Evolutionary conservation across 2,797 vertebrate species (phyloP).

Genomic region (Gambelia wislizenii): DNA sequence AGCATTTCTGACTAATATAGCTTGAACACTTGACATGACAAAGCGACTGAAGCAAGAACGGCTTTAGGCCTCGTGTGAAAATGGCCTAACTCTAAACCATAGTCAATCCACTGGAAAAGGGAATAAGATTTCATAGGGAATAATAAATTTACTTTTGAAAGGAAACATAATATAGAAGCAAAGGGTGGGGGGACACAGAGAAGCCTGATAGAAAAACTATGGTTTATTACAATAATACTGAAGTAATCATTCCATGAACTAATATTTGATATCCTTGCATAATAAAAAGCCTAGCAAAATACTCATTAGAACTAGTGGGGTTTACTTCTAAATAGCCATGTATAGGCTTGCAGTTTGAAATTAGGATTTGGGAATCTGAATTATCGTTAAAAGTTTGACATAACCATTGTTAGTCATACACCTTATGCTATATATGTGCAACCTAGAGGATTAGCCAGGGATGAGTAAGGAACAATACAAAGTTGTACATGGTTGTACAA

Average conservation of each 20-base stretch:
- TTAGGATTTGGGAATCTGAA: background rate
- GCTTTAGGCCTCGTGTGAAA: background rate
- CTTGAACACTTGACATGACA: constrained; percentile 26
- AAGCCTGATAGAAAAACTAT: background rate
- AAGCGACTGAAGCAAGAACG: constrained; percentile 22
- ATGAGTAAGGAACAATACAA: background rate
- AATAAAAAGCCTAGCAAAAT: background rate
- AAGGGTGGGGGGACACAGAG: background rate
- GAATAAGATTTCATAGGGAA: background rate
- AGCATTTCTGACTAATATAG: constrained; percentile 20
- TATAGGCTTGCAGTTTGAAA: background rate
- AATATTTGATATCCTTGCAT: background rate
- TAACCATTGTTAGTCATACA: background rate
- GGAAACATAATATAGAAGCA: background rate
- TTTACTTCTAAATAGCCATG: background rate
- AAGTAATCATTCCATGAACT: background rate
- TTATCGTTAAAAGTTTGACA: background rate
- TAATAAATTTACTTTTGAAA: constrained; percentile 1
- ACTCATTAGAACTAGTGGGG: background rate
- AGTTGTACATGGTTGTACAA: background rate
- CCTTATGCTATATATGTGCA: background rate
- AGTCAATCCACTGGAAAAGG: background rate
- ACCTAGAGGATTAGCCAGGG: background rate
- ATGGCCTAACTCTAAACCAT: background rate
- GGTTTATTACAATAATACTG: background rate